These are phyloP conservation scores for Scatophagus argus DNA, from an alignment of 2,113 vertebrate species.

Conservation along the genomic window DNA sequence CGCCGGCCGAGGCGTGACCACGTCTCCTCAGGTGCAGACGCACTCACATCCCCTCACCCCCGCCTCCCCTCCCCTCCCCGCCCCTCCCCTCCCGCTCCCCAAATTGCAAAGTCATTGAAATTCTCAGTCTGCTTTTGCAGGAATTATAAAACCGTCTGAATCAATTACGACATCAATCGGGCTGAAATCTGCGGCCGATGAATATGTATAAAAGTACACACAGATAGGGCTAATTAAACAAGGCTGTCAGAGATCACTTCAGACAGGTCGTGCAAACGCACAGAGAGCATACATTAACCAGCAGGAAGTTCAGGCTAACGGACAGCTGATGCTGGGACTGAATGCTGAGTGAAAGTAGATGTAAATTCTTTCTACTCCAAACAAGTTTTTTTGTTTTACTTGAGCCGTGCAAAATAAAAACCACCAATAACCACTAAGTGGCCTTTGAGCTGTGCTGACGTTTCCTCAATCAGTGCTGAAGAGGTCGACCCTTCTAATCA, in stretches of 20 bases:
- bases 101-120: conserved; percentile 65
- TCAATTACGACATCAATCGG: conserved; percentile 70
- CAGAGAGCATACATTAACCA: conserved; percentile 54
- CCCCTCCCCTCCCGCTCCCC: background rate
- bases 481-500: too few species aligned
- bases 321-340: conserved; percentile 35
- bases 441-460: too few species aligned
- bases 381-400: background rate
- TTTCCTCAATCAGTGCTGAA: background rate
- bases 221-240: conserved; percentile 61
- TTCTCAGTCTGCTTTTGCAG: conserved; percentile 48
- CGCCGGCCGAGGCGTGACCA: background rate
- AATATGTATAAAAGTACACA: conserved; percentile 71
- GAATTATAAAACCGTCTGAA: conserved; percentile 74
- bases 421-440: too few species aligned
- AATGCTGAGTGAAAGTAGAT: conserved; percentile 32
- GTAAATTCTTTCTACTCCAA: background rate
- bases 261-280: conserved; percentile 58
- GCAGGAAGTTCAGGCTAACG: conserved; percentile 41
- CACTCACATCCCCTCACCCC: conserved; percentile 10
- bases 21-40: conserved; percentile 76
- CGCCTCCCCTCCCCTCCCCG: background rate
- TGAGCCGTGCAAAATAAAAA: background rate
- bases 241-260: conserved; percentile 58
- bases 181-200: conserved; percentile 55